phyloP scores from a whole-genome alignment of 30 jellyfish, hydroid and myxozoan genomes.

The Hydra vulgaris region DNA sequence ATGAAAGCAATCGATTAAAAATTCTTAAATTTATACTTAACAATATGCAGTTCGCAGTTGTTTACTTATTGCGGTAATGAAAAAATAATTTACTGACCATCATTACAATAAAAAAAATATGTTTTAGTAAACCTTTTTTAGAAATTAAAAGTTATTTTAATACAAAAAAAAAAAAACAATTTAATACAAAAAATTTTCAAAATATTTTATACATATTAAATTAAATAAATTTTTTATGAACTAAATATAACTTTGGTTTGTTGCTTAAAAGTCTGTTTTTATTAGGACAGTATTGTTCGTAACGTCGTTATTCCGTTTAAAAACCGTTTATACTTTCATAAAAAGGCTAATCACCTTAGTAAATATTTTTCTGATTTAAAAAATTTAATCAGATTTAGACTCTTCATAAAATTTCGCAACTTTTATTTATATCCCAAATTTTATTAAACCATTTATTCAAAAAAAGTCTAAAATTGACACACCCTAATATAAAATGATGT shows the following conservation, averaged over 20 bases:
- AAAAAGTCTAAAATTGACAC: no score
- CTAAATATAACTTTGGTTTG: not conserved
- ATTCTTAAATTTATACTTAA: not conserved
- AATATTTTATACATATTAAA: not conserved
- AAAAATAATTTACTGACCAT: not conserved
- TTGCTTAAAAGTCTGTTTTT: not conserved
- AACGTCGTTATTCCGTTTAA: not conserved
- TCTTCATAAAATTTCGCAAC: not conserved
- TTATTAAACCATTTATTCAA: no score
- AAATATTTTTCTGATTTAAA: not conserved
- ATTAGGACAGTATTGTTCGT: not conserved
- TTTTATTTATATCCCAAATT: not conserved
- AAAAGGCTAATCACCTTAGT: not conserved
- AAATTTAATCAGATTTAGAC: not conserved
- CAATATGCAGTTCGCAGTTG: not conserved
- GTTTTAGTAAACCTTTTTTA: not conserved
- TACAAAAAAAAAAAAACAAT: no score
- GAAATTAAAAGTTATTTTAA: no score
- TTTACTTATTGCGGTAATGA: no score
- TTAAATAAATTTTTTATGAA: no score
- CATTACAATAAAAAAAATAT: not conserved
- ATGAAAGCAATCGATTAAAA: not conserved
- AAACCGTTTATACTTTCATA: not conserved
- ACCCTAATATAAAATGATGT: no score
- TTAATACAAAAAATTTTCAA: not conserved